Evolutionary conservation across 1,140 invertebrate genomes (phyloP).

Genomic region (Zaprionus taronus): DNA sequence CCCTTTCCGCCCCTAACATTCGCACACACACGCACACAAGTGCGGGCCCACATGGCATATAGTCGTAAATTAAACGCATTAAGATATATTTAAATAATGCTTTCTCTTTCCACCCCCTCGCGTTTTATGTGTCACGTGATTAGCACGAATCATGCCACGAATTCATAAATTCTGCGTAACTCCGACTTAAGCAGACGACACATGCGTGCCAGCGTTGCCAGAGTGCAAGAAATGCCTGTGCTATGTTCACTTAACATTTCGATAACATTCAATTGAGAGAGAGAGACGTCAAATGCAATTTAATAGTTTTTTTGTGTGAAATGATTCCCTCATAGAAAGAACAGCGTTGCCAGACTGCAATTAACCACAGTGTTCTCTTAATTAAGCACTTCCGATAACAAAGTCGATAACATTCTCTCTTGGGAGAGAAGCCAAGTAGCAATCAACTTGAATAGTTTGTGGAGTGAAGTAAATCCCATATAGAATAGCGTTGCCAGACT

Average conservation of each 20-base stretch:
- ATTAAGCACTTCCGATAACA: not conserved
- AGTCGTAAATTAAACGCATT: conserved; percentile 79
- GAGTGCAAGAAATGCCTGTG: not conserved
- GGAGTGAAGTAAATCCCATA: no score
- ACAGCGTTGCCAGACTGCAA: not conserved
- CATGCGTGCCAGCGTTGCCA: conserved; percentile 14
- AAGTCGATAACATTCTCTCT: no score
- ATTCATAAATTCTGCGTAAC: conserved; percentile 69
- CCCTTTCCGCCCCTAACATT: conserved; percentile 7
- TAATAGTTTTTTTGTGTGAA: no score
- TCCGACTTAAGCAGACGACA: conserved; percentile 15
- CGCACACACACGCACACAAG: not conserved
- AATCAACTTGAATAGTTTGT: no score
- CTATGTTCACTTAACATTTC: not conserved
- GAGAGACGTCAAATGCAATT: no score
- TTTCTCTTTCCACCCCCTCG: conserved; percentile 17
- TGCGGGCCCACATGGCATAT: conserved; percentile 50
- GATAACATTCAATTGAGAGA: not conserved
- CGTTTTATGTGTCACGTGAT: conserved; percentile 67
- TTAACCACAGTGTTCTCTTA: not conserved
- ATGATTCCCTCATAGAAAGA: no score
- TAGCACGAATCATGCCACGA: conserved; percentile 72
- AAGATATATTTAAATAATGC: conserved; percentile 79
- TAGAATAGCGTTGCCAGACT: not conserved
- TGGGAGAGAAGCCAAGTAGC: no score